These are phyloP conservation scores for Lindbergichthys nudifrons DNA, from an alignment of 2,797 vertebrate species.

Conservation along the genomic window DNA sequence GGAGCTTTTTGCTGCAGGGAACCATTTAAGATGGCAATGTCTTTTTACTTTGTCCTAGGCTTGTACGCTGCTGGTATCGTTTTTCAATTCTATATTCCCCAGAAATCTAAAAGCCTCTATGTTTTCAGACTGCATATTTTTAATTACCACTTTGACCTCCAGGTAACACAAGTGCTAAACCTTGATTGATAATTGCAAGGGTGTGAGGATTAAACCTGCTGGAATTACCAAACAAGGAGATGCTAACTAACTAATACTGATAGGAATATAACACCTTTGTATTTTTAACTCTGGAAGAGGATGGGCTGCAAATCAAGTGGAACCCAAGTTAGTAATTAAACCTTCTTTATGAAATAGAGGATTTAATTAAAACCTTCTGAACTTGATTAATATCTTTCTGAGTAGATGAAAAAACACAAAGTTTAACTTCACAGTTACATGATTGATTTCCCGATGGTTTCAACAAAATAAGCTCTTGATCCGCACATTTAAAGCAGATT, in stretches of 20 bases:
- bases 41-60: conserved; percentile 59
- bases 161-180: conserved; percentile 50
- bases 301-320: conserved; percentile 39
- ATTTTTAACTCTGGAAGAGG: conserved; percentile 31
- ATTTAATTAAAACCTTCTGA: conserved; percentile 47
- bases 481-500: conserved; percentile 41
- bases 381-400: conserved; percentile 45
- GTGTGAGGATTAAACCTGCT: conserved; percentile 53
- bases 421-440: conserved; percentile 35
- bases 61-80: conserved; percentile 52
- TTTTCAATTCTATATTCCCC: conserved; percentile 41
- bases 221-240: conserved; percentile 45
- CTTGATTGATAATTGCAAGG: conserved; percentile 50
- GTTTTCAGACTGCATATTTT: conserved; percentile 45
- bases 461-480: conserved; percentile 47
- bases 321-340: conserved; percentile 40
- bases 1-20: conserved; percentile 65
- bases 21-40: conserved; percentile 56
- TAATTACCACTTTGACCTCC: conserved; percentile 73
- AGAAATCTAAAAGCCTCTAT: conserved; percentile 30
- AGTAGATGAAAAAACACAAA: conserved; percentile 38
- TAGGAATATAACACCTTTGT: conserved; percentile 59
- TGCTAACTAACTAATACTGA: conserved; percentile 55
- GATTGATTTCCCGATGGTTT: conserved; percentile 37
- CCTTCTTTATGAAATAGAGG: conserved; percentile 28